Percentiles rank a stretch among this genome's conserved stretches.
Conservation (phyloP, 2,113 vertebrate genomes). For the Probosciger aterrimus region DNA sequence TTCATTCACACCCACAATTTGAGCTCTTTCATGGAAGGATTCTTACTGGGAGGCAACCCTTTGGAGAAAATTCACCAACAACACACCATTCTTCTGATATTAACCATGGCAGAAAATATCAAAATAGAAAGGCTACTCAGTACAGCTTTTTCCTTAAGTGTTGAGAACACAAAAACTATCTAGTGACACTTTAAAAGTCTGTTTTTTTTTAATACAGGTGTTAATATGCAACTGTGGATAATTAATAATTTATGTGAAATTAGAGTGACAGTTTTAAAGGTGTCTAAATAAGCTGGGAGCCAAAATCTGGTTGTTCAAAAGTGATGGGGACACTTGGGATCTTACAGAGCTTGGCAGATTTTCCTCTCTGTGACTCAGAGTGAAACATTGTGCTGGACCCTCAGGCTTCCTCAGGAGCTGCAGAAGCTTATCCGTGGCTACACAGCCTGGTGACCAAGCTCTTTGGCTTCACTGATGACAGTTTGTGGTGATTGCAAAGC, state of each 20-base stretch:
- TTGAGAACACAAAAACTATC: background rate
- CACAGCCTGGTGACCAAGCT: background rate
- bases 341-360: background rate
- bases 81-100: background rate
- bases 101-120: background rate
- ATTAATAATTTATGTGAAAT: background rate
- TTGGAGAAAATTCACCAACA: conserved; percentile 27
- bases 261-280: background rate
- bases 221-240: background rate
- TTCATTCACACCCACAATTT: conserved; percentile 51
- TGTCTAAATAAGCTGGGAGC: background rate
- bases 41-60: conserved; percentile 26
- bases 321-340: background rate
- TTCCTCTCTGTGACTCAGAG: background rate
- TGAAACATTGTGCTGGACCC: rapidly evolving
- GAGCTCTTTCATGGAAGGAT: conserved; percentile 11
- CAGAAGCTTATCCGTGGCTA: background rate
- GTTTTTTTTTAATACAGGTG: background rate
- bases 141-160: background rate
- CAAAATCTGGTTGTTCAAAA: background rate
- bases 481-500: background rate
- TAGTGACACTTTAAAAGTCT: background rate
- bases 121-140: background rate
- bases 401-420: background rate
- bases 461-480: background rate